Percentiles rank a stretch among this genome's conserved stretches.
Conservation (phyloP, 1,140 invertebrate genomes). For the Bombus huntii region DNA sequence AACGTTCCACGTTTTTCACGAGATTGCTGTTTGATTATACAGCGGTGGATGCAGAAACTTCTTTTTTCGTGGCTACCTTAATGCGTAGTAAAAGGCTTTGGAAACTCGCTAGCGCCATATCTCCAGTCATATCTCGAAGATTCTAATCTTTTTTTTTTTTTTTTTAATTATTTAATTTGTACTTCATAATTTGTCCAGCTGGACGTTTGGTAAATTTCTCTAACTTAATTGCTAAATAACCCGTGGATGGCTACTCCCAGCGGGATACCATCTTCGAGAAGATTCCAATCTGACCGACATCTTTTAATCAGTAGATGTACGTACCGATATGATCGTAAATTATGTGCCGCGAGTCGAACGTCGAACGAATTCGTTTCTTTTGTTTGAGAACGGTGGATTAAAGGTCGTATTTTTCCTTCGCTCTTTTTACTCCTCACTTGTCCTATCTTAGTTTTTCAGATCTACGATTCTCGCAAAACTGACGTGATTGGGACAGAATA, state of each 20-base stretch:
- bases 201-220: too few species aligned
- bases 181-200: too few species aligned
- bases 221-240: too few species aligned
- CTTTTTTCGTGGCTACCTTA: not conserved
- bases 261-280: too few species aligned
- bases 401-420: not conserved
- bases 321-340: not conserved
- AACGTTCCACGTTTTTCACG: not conserved
- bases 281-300: conserved; percentile 2
- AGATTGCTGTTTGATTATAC: not conserved
- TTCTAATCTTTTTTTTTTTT: not conserved
- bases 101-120: conserved; percentile 24
- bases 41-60: not conserved
- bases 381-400: not conserved
- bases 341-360: not conserved
- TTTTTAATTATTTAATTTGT: too few species aligned
- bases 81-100: conserved; percentile 13
- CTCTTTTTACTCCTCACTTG: not conserved
- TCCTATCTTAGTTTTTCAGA: not conserved
- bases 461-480: not conserved
- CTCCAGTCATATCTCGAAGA: not conserved
- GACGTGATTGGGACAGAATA: not conserved
- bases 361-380: not conserved
- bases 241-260: too few species aligned
- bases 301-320: conserved; percentile 16